Conservation (phyloP, 1,140 invertebrate genomes). For the Drosophila lacertosa region DNA sequence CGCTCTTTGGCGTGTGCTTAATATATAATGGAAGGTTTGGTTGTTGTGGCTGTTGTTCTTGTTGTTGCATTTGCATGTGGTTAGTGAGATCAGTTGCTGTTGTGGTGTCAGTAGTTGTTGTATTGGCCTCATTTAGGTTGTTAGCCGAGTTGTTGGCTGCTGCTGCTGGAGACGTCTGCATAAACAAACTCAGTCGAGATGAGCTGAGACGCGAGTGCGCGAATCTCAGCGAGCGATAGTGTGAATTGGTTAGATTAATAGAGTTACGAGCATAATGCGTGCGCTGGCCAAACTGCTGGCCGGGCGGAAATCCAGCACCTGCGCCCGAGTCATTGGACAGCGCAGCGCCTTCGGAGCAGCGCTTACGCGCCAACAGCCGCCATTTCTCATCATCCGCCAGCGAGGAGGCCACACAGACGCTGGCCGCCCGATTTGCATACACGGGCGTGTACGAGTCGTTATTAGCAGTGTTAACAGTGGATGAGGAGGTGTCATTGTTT, state of each 20-base stretch:
- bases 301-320: not conserved
- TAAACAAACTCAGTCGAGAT: slow-evolving; percentile 75
- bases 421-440: slow-evolving; percentile 76
- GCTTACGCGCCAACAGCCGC: slow-evolving; percentile 77
- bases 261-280: slow-evolving; percentile 80
- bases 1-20: slow-evolving; percentile 73
- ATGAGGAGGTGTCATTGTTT: slow-evolving; percentile 37
- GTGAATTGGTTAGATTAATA: slow-evolving; percentile 78
- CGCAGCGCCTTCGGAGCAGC: slow-evolving; percentile 69
- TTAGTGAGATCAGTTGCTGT: slow-evolving; percentile 75
- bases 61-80: slow-evolving; percentile 31
- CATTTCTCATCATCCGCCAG: slow-evolving; percentile 83
- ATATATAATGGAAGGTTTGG: slow-evolving; percentile 69
- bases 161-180: slow-evolving; percentile 58
- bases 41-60: slow-evolving; percentile 51
- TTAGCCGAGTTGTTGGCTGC: slow-evolving; percentile 31
- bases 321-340: slow-evolving; percentile 10
- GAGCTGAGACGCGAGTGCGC: slow-evolving; percentile 79
- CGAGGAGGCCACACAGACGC: slow-evolving; percentile 70
- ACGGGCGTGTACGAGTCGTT: slow-evolving; percentile 78
- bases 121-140: slow-evolving; percentile 13
- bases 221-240: slow-evolving; percentile 80
- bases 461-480: slow-evolving; percentile 28
- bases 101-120: slow-evolving; percentile 26
- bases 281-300: slow-evolving; percentile 67